Base-by-base conservation (phyloP, 1,140 invertebrate species). In the Akabosia matsudoensis region DNA sequence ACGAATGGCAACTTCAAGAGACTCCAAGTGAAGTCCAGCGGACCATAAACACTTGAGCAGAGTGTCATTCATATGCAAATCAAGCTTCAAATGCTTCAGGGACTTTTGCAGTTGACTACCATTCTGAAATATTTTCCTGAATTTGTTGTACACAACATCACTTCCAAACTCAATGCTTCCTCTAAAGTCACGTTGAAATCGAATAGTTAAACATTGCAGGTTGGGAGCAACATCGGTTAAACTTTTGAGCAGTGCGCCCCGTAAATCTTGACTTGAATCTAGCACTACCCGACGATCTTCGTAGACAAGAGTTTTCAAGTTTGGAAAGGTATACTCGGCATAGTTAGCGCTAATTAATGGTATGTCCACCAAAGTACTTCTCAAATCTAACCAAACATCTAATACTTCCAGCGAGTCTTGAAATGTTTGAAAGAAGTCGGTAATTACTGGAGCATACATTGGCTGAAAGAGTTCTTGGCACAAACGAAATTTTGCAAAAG, bases 401-500 rank as follows among this genome's bases (percentile, higher is more conserved):
- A 67, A 30, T 2, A 31, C 30, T 31, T 67, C 61, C 30, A 67
- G n/a, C 3, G 26, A 13, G 28, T 67, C 61, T 30, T 67, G 61
- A n/a, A 67, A 67, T 13, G 61, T 67, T n/a, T 67, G 61, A 30
- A 67, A 67, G 22, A 67, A 67, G 30, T 67, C 61, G n/a, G 61
- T 67, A 14, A 67, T 10, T 10, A 67, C 30, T 24, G 61, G 31
- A 4, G 22, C 61, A 22, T 67, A 67, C 3, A 67, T 67, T 30
- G 61, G 61, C 28, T 67, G 61, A 22, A 67, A 67, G 7, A 67
- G 26, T n/a, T 67, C 61, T 30, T 67, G 61, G 31, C 61, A 67
- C 30, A 67, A 67, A 31, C 61, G 61, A 31, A 67, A 67, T 10
- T 31, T 67, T 7, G 28, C 30, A 31, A 67, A 67, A 30, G 61